Percentiles rank a stretch among this genome's conserved stretches.
phyloP scores from a whole-genome alignment of 2,888 invertebrate species.

The Trissolcus japonicus region DNA sequence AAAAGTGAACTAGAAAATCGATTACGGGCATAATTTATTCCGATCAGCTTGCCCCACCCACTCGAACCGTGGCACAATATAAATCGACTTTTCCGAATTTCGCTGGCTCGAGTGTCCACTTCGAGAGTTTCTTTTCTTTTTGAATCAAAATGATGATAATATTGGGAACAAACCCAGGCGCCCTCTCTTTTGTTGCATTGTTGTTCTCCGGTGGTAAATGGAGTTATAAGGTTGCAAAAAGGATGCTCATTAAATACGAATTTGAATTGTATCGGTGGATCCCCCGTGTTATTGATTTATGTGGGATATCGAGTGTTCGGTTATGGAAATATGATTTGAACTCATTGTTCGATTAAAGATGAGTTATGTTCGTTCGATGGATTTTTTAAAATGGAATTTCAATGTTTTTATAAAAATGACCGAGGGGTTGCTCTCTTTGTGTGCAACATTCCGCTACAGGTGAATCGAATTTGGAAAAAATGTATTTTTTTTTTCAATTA shows the following conservation, averaged over 20 bases:
- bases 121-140: conserved; percentile 25
- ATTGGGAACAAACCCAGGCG: conserved; percentile 17
- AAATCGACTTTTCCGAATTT: conserved; percentile 42
- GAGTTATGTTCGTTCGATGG: conserved; percentile 14
- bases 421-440: too few relatives aligned
- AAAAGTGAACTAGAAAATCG: conserved; percentile 56
- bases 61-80: conserved; percentile 26
- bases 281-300: conserved; percentile 33
- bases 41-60: conserved; percentile 36
- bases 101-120: conserved; percentile 8
- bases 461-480: background rate
- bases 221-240: conserved; percentile 47
- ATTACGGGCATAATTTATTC: conserved; percentile 55
- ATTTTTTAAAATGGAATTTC: background rate
- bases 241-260: conserved; percentile 36
- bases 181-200: conserved; percentile 36
- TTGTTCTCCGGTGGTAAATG: conserved; percentile 20
- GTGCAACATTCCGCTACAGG: too few relatives aligned
- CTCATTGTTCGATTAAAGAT: conserved; percentile 22
- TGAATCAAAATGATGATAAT: conserved; percentile 42
- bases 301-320: conserved; percentile 20
- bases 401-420: too few relatives aligned
- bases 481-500: too few relatives aligned
- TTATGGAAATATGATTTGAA: conserved; percentile 6
- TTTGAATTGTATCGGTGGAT: conserved; percentile 30